Percentiles rank a stretch among this genome's conserved stretches.
Conservation (phyloP, 2,113 vertebrate species). For the Chionis minor region DNA sequence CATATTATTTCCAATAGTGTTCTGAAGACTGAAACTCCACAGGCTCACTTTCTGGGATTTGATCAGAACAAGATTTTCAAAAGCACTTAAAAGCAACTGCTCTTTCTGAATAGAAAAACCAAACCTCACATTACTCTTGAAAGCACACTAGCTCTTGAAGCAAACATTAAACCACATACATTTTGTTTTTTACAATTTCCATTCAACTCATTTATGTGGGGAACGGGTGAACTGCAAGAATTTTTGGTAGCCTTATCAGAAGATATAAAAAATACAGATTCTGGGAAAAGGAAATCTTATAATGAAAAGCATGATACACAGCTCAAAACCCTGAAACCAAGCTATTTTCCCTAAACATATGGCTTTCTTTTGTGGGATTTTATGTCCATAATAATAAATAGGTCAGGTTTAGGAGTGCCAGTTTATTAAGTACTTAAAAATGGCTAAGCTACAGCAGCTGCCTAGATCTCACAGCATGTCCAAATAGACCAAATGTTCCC, state of each 20-base stretch:
- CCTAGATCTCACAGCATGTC: not conserved
- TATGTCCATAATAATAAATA: conserved; percentile 33
- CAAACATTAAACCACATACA: not conserved
- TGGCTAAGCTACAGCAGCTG: conserved; percentile 6
- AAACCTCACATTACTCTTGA: not conserved
- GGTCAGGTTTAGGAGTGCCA: conserved; percentile 4
- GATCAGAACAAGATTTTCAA: not conserved
- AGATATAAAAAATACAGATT: not conserved
- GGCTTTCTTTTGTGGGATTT: conserved; percentile 20
- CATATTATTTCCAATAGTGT: not conserved
- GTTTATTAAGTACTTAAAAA: conserved; percentile 44
- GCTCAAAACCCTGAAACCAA: not conserved
- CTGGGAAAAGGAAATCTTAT: not conserved
- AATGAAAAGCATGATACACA: not conserved
- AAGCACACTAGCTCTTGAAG: not conserved
- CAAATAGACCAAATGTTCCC: not conserved
- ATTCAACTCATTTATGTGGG: not conserved
- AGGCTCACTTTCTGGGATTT: not conserved
- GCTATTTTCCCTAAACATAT: conserved; percentile 25
- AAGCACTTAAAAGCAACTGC: not conserved
- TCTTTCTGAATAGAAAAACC: not conserved
- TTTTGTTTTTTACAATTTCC: not conserved
- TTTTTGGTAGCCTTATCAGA: not conserved
- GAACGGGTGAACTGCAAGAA: not conserved
- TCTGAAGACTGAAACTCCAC: not conserved